These are phyloP conservation scores for Chloromyia formosa DNA, from an alignment of 2,888 invertebrate genomes.

Conservation along the genomic window DNA sequence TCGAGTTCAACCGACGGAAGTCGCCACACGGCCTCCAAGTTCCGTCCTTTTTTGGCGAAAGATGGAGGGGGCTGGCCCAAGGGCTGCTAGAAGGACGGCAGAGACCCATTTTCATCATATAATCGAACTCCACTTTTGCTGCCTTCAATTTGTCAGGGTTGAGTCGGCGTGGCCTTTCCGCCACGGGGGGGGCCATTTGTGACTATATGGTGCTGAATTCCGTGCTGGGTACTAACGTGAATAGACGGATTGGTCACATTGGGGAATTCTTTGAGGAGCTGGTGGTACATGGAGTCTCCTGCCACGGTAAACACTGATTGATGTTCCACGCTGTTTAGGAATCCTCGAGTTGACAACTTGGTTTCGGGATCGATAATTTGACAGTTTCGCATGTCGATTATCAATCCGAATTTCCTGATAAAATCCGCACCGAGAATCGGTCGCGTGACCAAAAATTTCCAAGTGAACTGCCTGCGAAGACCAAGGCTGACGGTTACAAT, in stretches of 20 bases:
- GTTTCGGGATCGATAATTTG: too few relatives aligned
- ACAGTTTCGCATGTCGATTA: too few relatives aligned
- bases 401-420: too few relatives aligned
- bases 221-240: background rate
- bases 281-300: background rate
- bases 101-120: background rate
- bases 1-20: constrained; percentile 54
- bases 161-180: background rate
- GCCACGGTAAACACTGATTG: background rate
- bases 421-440: too few relatives aligned
- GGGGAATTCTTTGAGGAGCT: background rate
- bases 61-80: background rate
- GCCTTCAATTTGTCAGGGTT: background rate
- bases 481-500: too few relatives aligned
- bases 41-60: constrained; percentile 51
- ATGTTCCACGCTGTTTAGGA: background rate
- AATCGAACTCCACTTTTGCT: background rate
- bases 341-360: too few relatives aligned
- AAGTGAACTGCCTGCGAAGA: too few relatives aligned
- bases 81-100: background rate
- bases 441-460: too few relatives aligned
- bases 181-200: background rate
- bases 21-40: constrained; percentile 53
- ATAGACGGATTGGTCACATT: background rate
- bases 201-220: background rate